Conservation (phyloP, 2,888 invertebrate genomes). For the Agrotis segetum region DNA sequence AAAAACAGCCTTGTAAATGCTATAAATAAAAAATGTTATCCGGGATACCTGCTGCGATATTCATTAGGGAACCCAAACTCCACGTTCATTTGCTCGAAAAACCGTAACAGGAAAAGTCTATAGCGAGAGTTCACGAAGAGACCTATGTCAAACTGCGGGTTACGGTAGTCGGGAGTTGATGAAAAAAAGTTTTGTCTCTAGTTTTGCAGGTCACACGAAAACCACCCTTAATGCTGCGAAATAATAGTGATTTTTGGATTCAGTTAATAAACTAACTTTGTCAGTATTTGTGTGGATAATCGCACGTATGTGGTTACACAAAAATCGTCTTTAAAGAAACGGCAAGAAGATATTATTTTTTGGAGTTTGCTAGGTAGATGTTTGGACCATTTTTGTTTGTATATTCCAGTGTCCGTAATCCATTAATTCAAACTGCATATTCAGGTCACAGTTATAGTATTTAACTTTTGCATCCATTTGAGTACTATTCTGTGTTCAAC, state of each 20-base stretch:
- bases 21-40: conserved; percentile 4
- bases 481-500: conserved; percentile 18
- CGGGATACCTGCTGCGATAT: conserved; percentile 3
- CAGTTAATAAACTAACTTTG: too few species aligned
- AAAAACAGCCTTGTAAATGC: background rate
- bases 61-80: conserved; percentile 13
- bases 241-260: background rate
- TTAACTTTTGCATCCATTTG: conserved; percentile 25
- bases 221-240: background rate
- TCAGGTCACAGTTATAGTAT: conserved; percentile 8
- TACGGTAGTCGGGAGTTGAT: conserved; percentile 1
- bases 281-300: too few species aligned
- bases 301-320: too few species aligned
- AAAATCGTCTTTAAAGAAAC: too few species aligned
- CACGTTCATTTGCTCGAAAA: conserved; percentile 4
- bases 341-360: too few species aligned
- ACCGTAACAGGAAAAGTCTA: conserved; percentile 16
- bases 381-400: conserved; percentile 11
- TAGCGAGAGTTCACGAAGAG: conserved; percentile 6
- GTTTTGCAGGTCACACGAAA: conserved; percentile 13
- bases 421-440: conserved; percentile 22
- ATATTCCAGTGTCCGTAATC: conserved; percentile 13
- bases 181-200: conserved; percentile 10
- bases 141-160: conserved; percentile 10
- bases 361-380: too few species aligned